Conservation (phyloP, 2,888 invertebrate species). For the Choristoneura rosaceana region DNA sequence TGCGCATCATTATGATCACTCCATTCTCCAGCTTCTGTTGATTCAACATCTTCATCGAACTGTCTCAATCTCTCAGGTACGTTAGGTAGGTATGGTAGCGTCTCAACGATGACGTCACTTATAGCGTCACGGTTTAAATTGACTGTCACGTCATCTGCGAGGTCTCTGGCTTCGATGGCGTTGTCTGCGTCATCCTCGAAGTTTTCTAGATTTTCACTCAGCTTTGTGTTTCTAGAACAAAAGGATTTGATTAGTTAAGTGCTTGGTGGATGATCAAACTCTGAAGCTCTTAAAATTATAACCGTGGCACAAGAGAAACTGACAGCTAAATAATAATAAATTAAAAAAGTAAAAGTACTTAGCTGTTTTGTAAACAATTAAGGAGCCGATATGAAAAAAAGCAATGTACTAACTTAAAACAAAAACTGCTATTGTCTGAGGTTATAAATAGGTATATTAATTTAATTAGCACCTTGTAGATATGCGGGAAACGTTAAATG, state of each 20-base stretch:
- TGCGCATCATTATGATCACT: neutral
- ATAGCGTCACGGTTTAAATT: constrained; percentile 18
- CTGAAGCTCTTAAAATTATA: too few species aligned
- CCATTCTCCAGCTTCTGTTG: constrained; percentile 14
- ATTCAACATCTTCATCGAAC: neutral
- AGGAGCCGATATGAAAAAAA: too few species aligned
- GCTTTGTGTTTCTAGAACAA: constrained; percentile 25
- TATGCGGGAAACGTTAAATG: too few species aligned
- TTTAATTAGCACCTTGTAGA: too few species aligned
- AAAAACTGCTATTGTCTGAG: too few species aligned
- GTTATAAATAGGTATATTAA: too few species aligned
- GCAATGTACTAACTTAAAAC: too few species aligned
- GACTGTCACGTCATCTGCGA: constrained; percentile 19
- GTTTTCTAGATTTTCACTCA: constrained; percentile 21
- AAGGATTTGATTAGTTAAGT: neutral
- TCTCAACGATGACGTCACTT: constrained; percentile 22
- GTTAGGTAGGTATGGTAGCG: constrained; percentile 15
- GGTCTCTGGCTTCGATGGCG: constrained; percentile 5
- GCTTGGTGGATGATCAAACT: too few species aligned
- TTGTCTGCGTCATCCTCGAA: constrained; percentile 17
- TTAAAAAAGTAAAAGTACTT: too few species aligned
- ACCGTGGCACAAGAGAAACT: too few species aligned
- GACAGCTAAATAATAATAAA: too few species aligned
- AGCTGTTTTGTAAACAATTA: too few species aligned
- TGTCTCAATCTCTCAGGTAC: constrained; percentile 16